Conservation (phyloP, 2,113 vertebrate species). For the Sapayoa aenigma region DNA sequence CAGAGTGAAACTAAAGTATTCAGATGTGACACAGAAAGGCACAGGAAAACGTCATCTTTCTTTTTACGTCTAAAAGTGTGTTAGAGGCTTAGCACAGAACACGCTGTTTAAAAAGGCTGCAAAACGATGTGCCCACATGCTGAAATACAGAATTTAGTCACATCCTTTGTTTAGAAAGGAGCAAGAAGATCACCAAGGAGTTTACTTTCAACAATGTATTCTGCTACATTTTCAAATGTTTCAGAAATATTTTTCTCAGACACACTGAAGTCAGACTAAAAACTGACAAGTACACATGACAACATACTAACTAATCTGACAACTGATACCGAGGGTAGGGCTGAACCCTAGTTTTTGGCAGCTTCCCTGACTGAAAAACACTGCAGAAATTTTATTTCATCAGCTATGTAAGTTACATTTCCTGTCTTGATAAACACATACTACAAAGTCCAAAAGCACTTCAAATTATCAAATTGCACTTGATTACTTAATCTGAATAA, state of each 20-base stretch:
- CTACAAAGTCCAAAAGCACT: constrained; percentile 65
- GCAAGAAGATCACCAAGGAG: background rate
- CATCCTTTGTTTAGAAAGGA: background rate
- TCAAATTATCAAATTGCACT: constrained; percentile 61
- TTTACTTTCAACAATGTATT: background rate
- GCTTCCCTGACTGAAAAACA: constrained; percentile 51
- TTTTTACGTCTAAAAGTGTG: background rate
- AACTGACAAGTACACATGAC: background rate
- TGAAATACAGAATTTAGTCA: background rate
- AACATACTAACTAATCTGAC: background rate
- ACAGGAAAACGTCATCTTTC: background rate
- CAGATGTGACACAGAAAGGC: background rate
- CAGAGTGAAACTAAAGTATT: background rate
- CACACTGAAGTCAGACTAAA: background rate
- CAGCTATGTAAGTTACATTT: constrained; percentile 45
- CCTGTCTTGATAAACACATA: constrained; percentile 62
- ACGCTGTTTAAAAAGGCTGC: background rate
- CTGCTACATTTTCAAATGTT: background rate
- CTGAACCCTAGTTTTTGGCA: background rate
- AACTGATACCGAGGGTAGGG: background rate
- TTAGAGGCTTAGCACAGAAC: background rate
- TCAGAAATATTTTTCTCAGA: background rate
- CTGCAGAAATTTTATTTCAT: constrained; percentile 61
- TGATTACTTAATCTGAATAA: constrained; percentile 69
- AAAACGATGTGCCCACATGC: background rate